phyloP scores from a whole-genome alignment of 2,113 vertebrate genomes.

The Notiomystis cincta region DNA sequence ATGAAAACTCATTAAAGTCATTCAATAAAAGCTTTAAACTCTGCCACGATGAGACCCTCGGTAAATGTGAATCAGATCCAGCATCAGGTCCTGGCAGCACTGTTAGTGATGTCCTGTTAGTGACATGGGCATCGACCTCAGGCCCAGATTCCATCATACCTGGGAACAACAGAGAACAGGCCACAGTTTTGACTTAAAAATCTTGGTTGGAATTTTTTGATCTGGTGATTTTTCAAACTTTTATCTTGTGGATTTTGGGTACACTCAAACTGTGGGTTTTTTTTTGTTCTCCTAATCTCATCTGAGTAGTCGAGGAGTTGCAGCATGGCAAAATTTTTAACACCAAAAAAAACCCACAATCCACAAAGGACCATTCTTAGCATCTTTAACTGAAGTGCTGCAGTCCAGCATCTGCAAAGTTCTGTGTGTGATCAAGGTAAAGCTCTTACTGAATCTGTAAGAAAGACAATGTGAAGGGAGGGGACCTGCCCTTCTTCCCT shows the following conservation, averaged over 20 bases:
- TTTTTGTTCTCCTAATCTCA: not conserved
- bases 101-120: fast-evolving
- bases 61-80: not conserved
- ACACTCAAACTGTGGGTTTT: fast-evolving
- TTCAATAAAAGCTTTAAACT: not conserved
- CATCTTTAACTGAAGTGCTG: not conserved
- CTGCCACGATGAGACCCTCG: fast-evolving
- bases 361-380: not conserved
- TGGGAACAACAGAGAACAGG: not conserved
- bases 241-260: not conserved
- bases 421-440: not conserved
- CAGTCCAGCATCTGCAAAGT: not conserved
- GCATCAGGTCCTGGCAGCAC: not conserved
- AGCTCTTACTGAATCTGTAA: not conserved
- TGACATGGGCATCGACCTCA: not conserved
- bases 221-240: not conserved
- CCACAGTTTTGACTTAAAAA: not conserved
- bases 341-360: not conserved
- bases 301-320: not conserved
- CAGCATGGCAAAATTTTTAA: not conserved
- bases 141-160: not conserved
- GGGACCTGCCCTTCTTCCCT: not conserved
- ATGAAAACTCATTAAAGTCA: not conserved
- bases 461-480: not conserved
- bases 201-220: not conserved